A percentile compares a stretch with the other conserved stretches of the same genome.
Conservation (phyloP, 2,888 invertebrate genomes). For the Dichetophora obliterata region DNA sequence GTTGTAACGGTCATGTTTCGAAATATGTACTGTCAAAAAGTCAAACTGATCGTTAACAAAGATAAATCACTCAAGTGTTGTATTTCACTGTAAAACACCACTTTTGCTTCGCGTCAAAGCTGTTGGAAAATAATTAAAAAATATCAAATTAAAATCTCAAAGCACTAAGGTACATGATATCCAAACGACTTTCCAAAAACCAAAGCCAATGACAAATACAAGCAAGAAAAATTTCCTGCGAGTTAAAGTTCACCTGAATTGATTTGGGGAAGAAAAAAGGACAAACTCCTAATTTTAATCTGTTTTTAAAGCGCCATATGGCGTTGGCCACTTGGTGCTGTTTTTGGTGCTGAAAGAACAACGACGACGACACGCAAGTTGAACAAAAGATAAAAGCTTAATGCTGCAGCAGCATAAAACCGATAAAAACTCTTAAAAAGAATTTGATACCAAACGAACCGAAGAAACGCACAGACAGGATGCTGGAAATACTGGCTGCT, state of each 20-base stretch:
- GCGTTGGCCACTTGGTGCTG: not conserved
- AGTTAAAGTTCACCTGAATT: too few species aligned
- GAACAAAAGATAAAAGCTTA: not conserved
- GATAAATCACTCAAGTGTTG: not conserved
- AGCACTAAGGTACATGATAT: too few species aligned
- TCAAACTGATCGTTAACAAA: too few species aligned
- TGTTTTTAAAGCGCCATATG: not conserved
- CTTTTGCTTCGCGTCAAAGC: too few species aligned
- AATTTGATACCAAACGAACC: constrained; percentile 19
- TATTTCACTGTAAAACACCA: not conserved
- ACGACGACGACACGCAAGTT: not conserved
- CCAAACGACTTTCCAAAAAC: too few species aligned
- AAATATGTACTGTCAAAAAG: too few species aligned
- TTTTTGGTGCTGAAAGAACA: not conserved
- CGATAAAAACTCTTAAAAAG: constrained; percentile 9
- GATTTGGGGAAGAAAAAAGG: not conserved
- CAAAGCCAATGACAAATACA: too few species aligned
- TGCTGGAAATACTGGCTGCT: not conserved
- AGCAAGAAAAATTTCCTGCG: too few species aligned
- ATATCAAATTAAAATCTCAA: too few species aligned
- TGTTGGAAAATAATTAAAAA: too few species aligned
- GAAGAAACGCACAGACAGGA: not conserved
- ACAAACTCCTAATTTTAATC: not conserved
- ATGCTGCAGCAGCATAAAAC: not conserved
- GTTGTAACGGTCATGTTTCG: too few species aligned